Evolutionary conservation across 1,140 invertebrate genomes (phyloP), one percentile per base, ranked within the genome.

Genomic region (Brachionus sp.): DNA sequence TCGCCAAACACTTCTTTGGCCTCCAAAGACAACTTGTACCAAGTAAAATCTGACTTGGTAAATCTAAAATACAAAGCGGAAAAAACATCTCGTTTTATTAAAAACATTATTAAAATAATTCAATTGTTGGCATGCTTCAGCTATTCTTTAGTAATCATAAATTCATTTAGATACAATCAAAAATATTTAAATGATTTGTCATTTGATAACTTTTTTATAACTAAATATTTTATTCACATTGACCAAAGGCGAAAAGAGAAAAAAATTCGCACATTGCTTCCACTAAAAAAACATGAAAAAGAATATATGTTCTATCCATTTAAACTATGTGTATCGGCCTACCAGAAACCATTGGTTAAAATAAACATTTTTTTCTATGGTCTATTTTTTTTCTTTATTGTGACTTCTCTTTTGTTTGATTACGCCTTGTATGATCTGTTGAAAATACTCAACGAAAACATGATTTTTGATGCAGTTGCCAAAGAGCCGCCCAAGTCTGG

Each of bases 181-280:
- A 75, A 75, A 25, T 75, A 75, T 46, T 75, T 46, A 75, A 75
- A 29, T 35, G 70, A 75, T 39, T 46, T 75, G 44, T 44, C 39
- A 5, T 46, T 46, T 46, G 70, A 75, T 39, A 75, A 75, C 46
- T 75, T 75, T 46, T 46, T 19, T 23, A 75, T 75, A 50, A 75
- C 70, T 25, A 75, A 75, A 75, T 46, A 75, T 25, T 75, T 75
- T 75, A 5, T 12, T 0, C 39, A 25, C 23, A 16, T 75, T 6
- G 70, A 75, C 44, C 2, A 44, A 13, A 44, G 42, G 9, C 25
- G 70, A 23, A 33, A 9, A 13, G 25, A 44, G 6, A 44, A 13
- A 75, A 44, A 3, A 44, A 16, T 9, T 12, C 2, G 70, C 9
- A 70, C 66, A 16, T 39, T 75, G 10, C n/a, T 75, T 0, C 70